These are phyloP conservation scores for Gobio occitaniae DNA, from an alignment of 2,797 vertebrate species.

Conservation along the genomic window DNA sequence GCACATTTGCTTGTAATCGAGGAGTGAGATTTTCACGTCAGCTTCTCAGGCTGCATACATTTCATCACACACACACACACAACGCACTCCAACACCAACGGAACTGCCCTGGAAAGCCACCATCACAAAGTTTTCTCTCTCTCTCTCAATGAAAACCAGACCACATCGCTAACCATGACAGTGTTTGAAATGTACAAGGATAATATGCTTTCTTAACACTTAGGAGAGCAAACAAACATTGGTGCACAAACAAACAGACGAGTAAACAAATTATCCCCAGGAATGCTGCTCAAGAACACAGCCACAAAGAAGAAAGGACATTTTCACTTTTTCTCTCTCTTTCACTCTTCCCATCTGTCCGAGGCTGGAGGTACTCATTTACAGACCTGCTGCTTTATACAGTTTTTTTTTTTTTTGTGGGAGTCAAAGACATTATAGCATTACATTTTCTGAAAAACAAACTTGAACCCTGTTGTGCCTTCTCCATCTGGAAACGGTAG, in stretches of 20 bases:
- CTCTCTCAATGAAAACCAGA: slow-evolving; percentile 43
- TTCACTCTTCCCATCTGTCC: slow-evolving; percentile 4
- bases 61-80: slow-evolving; percentile 10
- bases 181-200: slow-evolving; percentile 47
- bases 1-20: slow-evolving; percentile 11
- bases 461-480: slow-evolving; percentile 75
- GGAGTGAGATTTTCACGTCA: slow-evolving; percentile 19
- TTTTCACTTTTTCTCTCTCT: slow-evolving; percentile 40
- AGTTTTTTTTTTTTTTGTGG: slow-evolving; percentile 52
- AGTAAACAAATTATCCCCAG: slow-evolving; percentile 60
- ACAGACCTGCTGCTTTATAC: slow-evolving; percentile 35
- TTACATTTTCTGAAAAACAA: slow-evolving; percentile 73
- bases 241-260: slow-evolving; percentile 58
- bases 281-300: slow-evolving; percentile 47
- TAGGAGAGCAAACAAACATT: slow-evolving; percentile 62
- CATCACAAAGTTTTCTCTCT: background rate
- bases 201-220: slow-evolving; percentile 61
- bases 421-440: slow-evolving; percentile 79
- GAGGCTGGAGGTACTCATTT: slow-evolving; percentile 24
- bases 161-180: slow-evolving; percentile 53
- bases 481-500: slow-evolving; percentile 82
- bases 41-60: slow-evolving; percentile 8
- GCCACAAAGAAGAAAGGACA: slow-evolving; percentile 23
- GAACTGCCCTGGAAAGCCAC: slow-evolving; percentile 4
- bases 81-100: background rate